These are phyloP conservation scores for Myotis findleyi DNA, from an alignment of 2,797 vertebrate species.

Conservation along the genomic window DNA sequence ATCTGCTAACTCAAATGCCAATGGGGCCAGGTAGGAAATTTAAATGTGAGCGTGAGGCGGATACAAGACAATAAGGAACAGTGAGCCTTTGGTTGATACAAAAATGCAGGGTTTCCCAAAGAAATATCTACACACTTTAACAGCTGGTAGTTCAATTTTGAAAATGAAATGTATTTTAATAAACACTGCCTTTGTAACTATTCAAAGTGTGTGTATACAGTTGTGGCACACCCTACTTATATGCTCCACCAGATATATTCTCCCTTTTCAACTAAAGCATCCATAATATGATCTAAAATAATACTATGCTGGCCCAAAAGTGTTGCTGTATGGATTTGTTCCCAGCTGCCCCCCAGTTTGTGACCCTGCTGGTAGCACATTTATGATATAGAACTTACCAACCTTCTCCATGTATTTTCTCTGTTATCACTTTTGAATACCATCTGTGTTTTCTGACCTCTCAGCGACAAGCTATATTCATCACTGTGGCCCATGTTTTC, in stretches of 20 bases:
- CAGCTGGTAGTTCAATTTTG: too few species aligned
- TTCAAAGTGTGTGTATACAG: too few species aligned
- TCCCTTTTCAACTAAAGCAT: not conserved
- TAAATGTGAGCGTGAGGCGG: not conserved
- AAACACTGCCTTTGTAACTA: too few species aligned
- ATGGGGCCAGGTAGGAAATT: not conserved
- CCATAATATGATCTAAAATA: conserved; percentile 6
- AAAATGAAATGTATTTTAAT: too few species aligned
- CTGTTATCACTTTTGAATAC: not conserved
- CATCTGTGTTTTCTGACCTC: conserved; percentile 52
- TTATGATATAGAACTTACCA: not conserved
- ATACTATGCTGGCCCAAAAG: not conserved
- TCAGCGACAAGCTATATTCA: conserved; percentile 35
- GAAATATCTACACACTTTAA: too few species aligned
- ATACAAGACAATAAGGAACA: not conserved
- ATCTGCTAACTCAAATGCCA: not conserved
- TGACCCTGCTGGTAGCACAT: not conserved
- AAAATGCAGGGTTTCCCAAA: not conserved
- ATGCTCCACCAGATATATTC: not conserved
- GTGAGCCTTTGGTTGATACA: not conserved
- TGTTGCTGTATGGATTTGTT: not conserved
- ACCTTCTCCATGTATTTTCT: not conserved
- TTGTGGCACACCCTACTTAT: not conserved
- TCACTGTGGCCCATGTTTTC: not conserved
- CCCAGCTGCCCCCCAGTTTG: not conserved